Conservation (phyloP, 2,797 vertebrate species). For the Melanotaenia boesemani region DNA sequence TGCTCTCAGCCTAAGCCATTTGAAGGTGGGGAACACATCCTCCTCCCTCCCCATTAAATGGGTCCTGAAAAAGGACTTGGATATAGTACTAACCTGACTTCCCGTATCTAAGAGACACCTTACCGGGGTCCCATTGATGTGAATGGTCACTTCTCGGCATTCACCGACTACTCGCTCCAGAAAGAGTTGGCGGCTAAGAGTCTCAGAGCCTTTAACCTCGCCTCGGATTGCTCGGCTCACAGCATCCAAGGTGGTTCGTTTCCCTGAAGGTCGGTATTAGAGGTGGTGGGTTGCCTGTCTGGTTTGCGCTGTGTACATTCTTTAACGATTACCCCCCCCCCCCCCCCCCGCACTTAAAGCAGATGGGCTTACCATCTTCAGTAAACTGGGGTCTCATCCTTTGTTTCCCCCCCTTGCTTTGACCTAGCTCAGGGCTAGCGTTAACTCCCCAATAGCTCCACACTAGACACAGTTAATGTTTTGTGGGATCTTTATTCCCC, state of each 20-base stretch:
- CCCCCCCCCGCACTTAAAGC: neutral
- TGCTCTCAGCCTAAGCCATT: neutral
- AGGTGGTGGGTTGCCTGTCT: neutral
- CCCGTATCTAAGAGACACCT: slow-evolving; percentile 8
- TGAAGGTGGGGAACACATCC: neutral
- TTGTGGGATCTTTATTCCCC: no score
- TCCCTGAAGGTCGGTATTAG: neutral
- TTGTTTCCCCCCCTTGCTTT: no score
- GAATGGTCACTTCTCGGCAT: neutral
- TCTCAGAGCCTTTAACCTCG: neutral
- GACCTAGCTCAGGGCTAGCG: neutral
- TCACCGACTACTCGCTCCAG: neutral
- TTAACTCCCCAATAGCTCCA: no score
- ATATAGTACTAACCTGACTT: neutral
- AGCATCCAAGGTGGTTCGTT: neutral
- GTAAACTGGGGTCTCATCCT: neutral
- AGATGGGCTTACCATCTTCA: neutral
- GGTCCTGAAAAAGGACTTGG: neutral
- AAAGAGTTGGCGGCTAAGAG: neutral
- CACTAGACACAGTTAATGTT: no score
- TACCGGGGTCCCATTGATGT: neutral
- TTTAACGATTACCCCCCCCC: no score
- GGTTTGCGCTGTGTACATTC: neutral
- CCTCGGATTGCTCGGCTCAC: neutral
- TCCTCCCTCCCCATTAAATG: neutral